phyloP scores from a whole-genome alignment of 2,888 invertebrate species.

The Lithophane ornitopus region DNA sequence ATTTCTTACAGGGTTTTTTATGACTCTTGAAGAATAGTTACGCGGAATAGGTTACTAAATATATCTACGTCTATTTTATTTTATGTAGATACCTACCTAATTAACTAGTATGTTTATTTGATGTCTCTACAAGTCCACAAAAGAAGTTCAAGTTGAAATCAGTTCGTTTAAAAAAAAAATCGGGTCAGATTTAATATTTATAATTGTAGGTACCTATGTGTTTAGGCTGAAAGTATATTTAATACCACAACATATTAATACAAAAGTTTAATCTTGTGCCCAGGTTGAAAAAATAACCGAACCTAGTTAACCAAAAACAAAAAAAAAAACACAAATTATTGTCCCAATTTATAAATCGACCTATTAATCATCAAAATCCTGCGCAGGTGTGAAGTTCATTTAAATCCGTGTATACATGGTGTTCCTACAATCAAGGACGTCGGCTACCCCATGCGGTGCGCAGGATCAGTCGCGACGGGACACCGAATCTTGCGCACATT shows the following conservation, averaged over 20 bases:
- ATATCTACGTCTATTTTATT: too few species aligned
- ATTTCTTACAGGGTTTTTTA: too few species aligned
- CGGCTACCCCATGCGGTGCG: slow-evolving; percentile 76
- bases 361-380: slow-evolving; percentile 46
- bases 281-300: background rate
- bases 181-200: background rate
- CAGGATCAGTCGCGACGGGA: slow-evolving; percentile 78
- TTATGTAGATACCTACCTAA: too few species aligned
- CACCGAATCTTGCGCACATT: slow-evolving; percentile 74
- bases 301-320: background rate
- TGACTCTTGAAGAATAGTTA: too few species aligned
- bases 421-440: slow-evolving; percentile 72
- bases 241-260: background rate
- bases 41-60: too few species aligned
- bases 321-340: slow-evolving; percentile 27
- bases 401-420: slow-evolving; percentile 59
- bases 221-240: background rate
- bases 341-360: slow-evolving; percentile 40
- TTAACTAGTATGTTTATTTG: too few species aligned
- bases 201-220: background rate
- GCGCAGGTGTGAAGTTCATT: slow-evolving; percentile 65
- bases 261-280: background rate
- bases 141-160: background rate
- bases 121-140: too few species aligned
- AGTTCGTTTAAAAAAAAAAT: background rate